Base-by-base conservation (phyloP, 2,888 invertebrate genomes). In the Dasypolia templi region DNA sequence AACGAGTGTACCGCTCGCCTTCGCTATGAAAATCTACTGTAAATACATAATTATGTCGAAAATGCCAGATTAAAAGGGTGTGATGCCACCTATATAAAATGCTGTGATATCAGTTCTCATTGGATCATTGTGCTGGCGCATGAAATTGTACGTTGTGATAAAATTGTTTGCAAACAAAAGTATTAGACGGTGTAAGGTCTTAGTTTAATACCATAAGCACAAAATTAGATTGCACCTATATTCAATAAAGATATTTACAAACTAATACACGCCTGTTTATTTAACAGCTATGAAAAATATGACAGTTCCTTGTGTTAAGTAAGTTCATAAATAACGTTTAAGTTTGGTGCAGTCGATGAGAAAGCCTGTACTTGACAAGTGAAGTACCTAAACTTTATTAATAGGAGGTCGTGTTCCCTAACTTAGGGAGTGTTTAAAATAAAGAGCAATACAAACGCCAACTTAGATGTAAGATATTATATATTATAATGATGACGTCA, bases 91-190 rank as follows among this genome's bases (percentile, higher is more conserved):
- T 91, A 92, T 93, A 93, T 91, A 93, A 95, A 95, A 94, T 94
- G 95, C 96, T 96, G 96, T 96, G 96, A 96, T 96, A 96, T 95
- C 94, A 94, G 94, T 95, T 94, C 92, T 93, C 89, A 91, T 93
- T 93, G 92, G 92, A 90, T 90, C 89, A 89, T 86, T 86, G 86
- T 88, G 86, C 86, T 86, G 85, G 84, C 81, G 84, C 83, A 88
- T 80, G 76, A 79, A 82, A 77, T 79, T 83, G 68, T 84, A 84
- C 55, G 73, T 77, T 86, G 81, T 84, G 83, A 84, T 81, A 82
- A 75, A 56, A 72, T 74, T 72, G 64, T 75, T 82, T 85, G 82
- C 75, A 61, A 70, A 71, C 56, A 71, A 85, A 72, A 69, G n/a
- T 59, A 69, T 71, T 61, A 53, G 53, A 63, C 53, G 69, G 19